These are phyloP conservation scores for Epistrophe grossulariae DNA, from an alignment of 2,888 invertebrate genomes.

Conservation along the genomic window DNA sequence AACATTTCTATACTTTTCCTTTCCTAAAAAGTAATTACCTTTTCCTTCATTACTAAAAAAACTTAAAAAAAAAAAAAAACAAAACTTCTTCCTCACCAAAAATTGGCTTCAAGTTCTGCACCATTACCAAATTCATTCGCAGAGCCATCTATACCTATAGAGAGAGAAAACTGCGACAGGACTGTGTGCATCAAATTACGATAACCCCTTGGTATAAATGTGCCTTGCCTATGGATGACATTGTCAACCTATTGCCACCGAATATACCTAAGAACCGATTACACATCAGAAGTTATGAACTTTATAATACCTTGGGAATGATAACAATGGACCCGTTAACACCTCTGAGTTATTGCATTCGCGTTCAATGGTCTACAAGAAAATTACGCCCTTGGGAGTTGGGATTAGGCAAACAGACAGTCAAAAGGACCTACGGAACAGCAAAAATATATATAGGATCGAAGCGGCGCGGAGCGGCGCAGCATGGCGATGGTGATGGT, in stretches of 20 bases:
- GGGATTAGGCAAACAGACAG: conserved; percentile 55
- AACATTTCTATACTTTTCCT: not conserved
- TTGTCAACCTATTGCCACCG: conserved; percentile 36
- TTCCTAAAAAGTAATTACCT: not conserved
- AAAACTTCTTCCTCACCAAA: conserved; percentile 19
- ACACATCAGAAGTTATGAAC: conserved; percentile 67
- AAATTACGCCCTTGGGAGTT: conserved; percentile 62
- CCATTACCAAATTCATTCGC: conserved; percentile 20
- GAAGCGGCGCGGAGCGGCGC: not conserved
- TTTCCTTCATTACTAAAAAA: not conserved
- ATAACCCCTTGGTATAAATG: conserved; percentile 11
- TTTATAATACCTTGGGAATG: conserved; percentile 53
- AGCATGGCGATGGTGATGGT: not conserved
- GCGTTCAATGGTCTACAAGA: conserved; percentile 65
- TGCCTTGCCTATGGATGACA: conserved; percentile 20
- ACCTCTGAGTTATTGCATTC: conserved; percentile 70
- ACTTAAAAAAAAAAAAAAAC: not conserved
- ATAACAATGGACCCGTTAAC: conserved; percentile 68
- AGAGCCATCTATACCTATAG: conserved; percentile 4
- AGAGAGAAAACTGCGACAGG: conserved; percentile 3
- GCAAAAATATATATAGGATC: conserved; percentile 7
- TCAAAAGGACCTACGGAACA: conserved; percentile 15
- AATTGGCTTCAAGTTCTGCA: conserved; percentile 25
- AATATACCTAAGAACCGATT: conserved; percentile 44
- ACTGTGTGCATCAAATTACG: not conserved